phyloP scores from a whole-genome alignment of 2,888 invertebrate genomes.

The Mactromeris polynyma region DNA sequence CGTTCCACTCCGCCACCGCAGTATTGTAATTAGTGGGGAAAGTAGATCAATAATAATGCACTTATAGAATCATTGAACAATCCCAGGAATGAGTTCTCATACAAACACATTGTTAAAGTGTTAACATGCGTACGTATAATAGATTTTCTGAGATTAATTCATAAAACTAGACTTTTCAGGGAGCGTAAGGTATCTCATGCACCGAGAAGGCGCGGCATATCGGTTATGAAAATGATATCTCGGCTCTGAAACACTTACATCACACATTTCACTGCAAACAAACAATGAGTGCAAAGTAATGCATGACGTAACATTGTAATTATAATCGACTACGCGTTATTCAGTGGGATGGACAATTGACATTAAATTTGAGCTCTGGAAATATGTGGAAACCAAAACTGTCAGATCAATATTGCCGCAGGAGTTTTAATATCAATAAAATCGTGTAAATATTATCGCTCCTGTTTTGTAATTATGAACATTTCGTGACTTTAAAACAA shows the following conservation, averaged over 20 bases:
- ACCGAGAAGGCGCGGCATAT: background rate
- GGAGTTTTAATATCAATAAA: too few relatives aligned
- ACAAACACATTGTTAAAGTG: background rate
- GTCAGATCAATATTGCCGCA: too few relatives aligned
- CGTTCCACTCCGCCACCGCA: background rate
- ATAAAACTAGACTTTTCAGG: conserved; percentile 5
- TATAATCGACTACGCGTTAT: background rate
- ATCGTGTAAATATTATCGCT: too few relatives aligned
- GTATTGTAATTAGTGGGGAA: background rate
- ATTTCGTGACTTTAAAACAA: too few relatives aligned
- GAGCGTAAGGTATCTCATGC: background rate
- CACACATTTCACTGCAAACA: background rate
- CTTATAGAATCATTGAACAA: background rate
- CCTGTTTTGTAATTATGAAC: too few relatives aligned
- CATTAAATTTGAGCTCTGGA: background rate
- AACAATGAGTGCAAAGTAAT: background rate
- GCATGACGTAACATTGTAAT: background rate
- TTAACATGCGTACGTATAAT: background rate
- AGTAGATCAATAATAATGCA: background rate
- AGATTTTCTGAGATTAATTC: background rate
- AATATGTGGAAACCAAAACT: too few relatives aligned
- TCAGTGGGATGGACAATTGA: background rate
- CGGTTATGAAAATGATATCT: background rate
- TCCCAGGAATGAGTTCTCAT: background rate
- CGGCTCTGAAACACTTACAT: background rate